Base-by-base conservation (phyloP, 1,140 invertebrate species). In the Heliconius himera region DNA sequence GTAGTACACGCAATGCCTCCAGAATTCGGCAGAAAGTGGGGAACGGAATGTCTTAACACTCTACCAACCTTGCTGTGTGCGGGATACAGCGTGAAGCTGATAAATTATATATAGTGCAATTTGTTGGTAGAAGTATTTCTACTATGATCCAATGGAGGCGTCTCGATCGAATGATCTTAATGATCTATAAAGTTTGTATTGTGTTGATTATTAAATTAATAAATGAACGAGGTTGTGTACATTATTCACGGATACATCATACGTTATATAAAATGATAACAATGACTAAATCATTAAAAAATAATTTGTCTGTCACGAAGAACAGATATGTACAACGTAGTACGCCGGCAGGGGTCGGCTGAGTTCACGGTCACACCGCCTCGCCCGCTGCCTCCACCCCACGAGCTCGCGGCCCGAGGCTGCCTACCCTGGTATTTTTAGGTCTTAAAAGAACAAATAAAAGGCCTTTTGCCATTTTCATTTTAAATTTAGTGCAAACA, bases 341-440 rank as follows among this genome's bases (percentile, higher is more conserved):
- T 84, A 83, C 77, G 82, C 84, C 82, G 80, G 5, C 80, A 79
- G 86, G 90, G 90, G 88, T 91, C 90, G 88, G 74, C 80, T 16
- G 85, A 91, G 93, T 93, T 94, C 93, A 94, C 88, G 93, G 93
- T 86, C 92, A 88, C 84, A 36, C 77, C 73, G 79, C 81, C 77
- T 82, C 77, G 71, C 82, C 78, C 77, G 72, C 81, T 78, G 73
- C 83, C 81, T 46, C 73, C 78, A 80, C 76, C 81, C 82, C 72
- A 66, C 66, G 60, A n/a, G 72, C 82, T 77, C 79, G 78, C 54
- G 77, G 73, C 79, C 76, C 66, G 78, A 78, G 77, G 81, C 77
- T 60, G 75, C 77, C 75, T 70, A 79, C 41, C 72, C 60, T n/a
- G 80, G 76, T 85, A 84, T 85, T 81, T 84, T 80, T 84, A 81